Conservation (phyloP, 1,140 invertebrate genomes). For the Monomorium pharaonis region DNA sequence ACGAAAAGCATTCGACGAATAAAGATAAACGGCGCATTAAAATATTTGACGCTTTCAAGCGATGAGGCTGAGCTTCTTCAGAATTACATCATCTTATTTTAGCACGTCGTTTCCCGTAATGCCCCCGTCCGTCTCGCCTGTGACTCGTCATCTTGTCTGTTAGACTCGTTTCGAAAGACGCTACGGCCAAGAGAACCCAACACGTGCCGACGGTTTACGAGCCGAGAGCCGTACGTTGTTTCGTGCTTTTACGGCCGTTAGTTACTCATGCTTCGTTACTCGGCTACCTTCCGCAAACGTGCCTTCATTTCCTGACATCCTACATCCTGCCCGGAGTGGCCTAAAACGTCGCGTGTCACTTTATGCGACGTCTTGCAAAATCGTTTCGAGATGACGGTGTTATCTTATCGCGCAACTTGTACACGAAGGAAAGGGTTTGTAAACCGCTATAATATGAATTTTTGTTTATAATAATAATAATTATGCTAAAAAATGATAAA, state of each 20-base stretch:
- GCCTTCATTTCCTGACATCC: conserved; percentile 30
- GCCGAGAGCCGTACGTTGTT: conserved; percentile 59
- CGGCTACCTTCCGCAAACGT: conserved; percentile 53
- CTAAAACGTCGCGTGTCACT: conserved; percentile 1
- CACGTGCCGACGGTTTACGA: conserved; percentile 69
- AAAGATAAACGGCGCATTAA: neutral
- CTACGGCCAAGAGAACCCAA: conserved; percentile 32
- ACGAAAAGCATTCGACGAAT: neutral
- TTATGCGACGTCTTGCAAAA: conserved; percentile 12
- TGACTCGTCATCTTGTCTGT: conserved; percentile 24
- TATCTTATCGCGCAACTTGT: neutral
- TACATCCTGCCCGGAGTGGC: conserved; percentile 22
- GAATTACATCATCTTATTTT: conserved; percentile 45
- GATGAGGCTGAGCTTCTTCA: neutral
- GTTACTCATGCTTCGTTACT: conserved; percentile 74
- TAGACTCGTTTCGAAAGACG: conserved; percentile 40
- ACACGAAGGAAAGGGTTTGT: neutral
- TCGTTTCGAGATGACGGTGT: neutral
- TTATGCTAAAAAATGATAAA: neutral
- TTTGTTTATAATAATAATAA: neutral
- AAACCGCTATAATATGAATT: too few relatives aligned
- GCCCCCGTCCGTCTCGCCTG: neutral
- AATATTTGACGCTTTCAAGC: neutral
- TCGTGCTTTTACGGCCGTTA: conserved; percentile 70
- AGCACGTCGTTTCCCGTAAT: conserved; percentile 34